Evolutionary conservation across 30 jellyfish, hydroid and myxozoan genomes (phyloP).

Genomic region (Catostylus mosaicus): DNA sequence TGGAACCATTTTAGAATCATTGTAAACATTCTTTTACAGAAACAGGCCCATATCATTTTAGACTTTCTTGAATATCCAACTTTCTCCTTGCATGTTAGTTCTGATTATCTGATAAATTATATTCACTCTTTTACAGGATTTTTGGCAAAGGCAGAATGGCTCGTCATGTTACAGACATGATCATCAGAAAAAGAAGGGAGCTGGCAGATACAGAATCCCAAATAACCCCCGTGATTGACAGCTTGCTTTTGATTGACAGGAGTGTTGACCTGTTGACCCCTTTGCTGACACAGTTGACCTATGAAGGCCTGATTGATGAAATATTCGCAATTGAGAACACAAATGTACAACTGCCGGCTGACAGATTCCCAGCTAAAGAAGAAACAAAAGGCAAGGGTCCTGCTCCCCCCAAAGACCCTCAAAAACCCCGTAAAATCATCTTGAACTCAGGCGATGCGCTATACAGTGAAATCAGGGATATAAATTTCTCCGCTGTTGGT

Average conservation of each 20-base stretch:
- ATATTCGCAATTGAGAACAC: conserved; percentile 85
- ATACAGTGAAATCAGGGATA: conserved; percentile 87
- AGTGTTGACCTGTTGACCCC: conserved; percentile 94
- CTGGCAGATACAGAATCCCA: conserved; percentile 90
- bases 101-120: too few relatives aligned
- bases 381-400: conserved; percentile 37
- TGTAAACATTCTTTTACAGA: too few relatives aligned
- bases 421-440: conserved; percentile 74
- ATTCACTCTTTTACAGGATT: conserved; percentile 28
- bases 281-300: conserved; percentile 88
- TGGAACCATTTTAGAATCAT: too few relatives aligned
- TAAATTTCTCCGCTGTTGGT: conserved; percentile 95
- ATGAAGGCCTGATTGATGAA: conserved; percentile 97
- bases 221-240: conserved; percentile 91
- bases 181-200: conserved; percentile 90
- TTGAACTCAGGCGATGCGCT: conserved; percentile 87
- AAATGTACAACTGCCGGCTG: conserved; percentile 86
- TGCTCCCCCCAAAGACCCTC: conserved; percentile 54
- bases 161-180: conserved; percentile 90
- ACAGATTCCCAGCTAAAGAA: conserved; percentile 81
- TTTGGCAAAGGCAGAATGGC: conserved; percentile 84
- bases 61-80: too few relatives aligned
- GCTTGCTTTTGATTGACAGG: conserved; percentile 87
- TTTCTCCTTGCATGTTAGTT: too few relatives aligned
- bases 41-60: too few relatives aligned